phyloP scores from a whole-genome alignment of 2,113 vertebrate genomes.

The Haemorhous mexicanus region DNA sequence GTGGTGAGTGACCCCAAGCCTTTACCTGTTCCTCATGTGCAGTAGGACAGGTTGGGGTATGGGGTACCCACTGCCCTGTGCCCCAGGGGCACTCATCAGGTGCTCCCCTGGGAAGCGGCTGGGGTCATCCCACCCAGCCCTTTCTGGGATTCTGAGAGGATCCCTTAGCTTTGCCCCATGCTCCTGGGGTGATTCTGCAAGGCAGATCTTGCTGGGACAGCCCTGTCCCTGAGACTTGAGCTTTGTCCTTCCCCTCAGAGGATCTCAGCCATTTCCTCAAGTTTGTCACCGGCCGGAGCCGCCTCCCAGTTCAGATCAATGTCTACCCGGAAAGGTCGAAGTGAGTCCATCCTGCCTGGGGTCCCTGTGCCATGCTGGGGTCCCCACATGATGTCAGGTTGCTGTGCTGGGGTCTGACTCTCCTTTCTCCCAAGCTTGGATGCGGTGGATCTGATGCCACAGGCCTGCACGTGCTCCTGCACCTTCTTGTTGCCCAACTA shows the following conservation, averaged over 20 bases:
- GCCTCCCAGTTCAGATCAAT: constrained; percentile 89
- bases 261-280: constrained; percentile 94
- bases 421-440: constrained; percentile 72
- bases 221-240: background rate
- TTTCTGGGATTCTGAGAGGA: background rate
- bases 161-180: background rate
- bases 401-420: background rate
- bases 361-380: background rate
- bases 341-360: constrained; percentile 59
- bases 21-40: background rate
- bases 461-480: constrained; percentile 92
- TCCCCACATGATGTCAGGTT: background rate
- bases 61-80: background rate
- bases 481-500: constrained; percentile 89
- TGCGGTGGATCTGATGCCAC: constrained; percentile 85
- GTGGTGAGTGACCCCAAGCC: constrained; percentile 72
- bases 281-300: constrained; percentile 94
- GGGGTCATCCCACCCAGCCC: background rate
- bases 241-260: constrained; percentile 75
- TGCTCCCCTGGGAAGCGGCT: background rate
- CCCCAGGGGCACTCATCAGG: background rate
- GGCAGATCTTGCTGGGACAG: background rate
- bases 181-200: background rate
- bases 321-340: constrained; percentile 85
- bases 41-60: fast-evolving